Percentiles rank a stretch among this genome's conserved stretches.
phyloP scores from a whole-genome alignment of 2,113 vertebrate genomes.

The Pandion haliaetus region DNA sequence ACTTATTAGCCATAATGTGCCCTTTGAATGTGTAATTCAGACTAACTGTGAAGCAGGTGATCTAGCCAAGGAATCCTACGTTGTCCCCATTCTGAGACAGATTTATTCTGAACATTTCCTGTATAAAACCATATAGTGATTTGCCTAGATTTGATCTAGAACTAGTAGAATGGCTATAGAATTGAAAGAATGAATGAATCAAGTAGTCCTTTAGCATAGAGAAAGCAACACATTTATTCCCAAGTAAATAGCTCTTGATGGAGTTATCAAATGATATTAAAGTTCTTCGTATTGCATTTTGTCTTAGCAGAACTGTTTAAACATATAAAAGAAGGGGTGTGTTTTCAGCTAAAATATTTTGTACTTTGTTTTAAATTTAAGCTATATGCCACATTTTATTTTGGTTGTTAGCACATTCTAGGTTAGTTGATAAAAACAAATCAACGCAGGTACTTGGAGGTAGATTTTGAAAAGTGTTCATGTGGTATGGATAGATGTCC shows the following conservation, averaged over 20 bases:
- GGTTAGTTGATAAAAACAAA: not conserved
- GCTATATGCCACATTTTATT: not conserved
- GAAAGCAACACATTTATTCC: not conserved
- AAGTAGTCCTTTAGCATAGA: not conserved
- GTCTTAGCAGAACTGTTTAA: not conserved
- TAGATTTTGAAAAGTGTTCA: not conserved
- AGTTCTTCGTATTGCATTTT: not conserved
- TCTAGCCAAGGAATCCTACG: not conserved
- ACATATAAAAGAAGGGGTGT: not conserved
- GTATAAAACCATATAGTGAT: not conserved
- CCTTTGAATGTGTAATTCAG: not conserved
- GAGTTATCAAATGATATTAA: not conserved
- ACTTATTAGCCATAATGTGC: not conserved
- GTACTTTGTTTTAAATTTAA: not conserved
- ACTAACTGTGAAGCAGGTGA: not conserved
- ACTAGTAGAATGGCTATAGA: not conserved
- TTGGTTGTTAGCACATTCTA: not conserved
- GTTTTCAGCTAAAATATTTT: not conserved
- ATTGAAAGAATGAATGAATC: not conserved
- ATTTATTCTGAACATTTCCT: not conserved
- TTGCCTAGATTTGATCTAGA: not conserved
- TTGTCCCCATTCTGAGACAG: not conserved
- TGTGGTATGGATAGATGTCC: not conserved
- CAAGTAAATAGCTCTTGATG: not conserved
- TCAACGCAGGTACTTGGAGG: not conserved